phyloP scores from a whole-genome alignment of 2,888 invertebrate species.

The Brenthis hecate region DNA sequence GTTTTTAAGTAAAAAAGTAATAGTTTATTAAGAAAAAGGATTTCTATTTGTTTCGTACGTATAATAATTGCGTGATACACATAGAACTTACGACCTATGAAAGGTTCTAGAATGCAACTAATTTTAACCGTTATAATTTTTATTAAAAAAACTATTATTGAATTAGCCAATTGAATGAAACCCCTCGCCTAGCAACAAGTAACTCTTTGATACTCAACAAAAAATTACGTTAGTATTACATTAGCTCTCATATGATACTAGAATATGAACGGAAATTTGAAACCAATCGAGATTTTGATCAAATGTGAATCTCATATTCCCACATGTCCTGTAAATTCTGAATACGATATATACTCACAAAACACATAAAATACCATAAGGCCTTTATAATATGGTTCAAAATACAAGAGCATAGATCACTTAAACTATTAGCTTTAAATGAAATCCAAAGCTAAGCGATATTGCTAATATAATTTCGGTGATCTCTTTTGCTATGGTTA shows the following conservation, averaged over 20 bases:
- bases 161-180: too few species aligned
- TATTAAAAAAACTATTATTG: too few species aligned
- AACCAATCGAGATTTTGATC: conserved; percentile 50
- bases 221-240: conserved; percentile 6
- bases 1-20: too few species aligned
- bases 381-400: neutral
- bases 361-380: neutral
- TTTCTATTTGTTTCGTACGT: too few species aligned
- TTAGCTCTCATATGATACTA: conserved; percentile 15
- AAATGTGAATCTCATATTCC: conserved; percentile 63
- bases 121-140: too few species aligned
- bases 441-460: conserved; percentile 29
- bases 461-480: neutral
- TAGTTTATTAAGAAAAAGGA: too few species aligned
- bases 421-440: conserved; percentile 20
- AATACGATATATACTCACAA: conserved; percentile 44
- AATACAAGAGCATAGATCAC: conserved; percentile 1
- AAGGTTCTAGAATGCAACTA: too few species aligned
- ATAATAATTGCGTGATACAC: too few species aligned
- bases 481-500: neutral
- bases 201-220: conserved; percentile 14
- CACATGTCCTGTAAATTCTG: conserved; percentile 66
- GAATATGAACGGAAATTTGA: conserved; percentile 31
- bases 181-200: neutral
- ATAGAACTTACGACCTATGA: too few species aligned